Evolutionary conservation across 1,140 invertebrate species (phyloP).

Genomic region (Drosophila cardini): DNA sequence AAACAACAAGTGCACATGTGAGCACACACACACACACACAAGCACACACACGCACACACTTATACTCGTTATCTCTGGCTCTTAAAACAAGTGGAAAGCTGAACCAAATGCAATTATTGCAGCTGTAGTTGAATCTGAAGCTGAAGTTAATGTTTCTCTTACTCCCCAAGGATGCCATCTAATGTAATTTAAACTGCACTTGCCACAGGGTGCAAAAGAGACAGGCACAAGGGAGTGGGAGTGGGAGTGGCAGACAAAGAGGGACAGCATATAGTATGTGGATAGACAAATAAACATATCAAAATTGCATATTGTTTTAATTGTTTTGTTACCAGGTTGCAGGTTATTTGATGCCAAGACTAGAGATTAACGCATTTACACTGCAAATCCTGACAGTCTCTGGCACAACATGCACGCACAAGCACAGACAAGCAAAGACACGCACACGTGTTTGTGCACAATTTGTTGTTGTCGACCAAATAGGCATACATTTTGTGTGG

Average conservation of each 20-base stretch:
- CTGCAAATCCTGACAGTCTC: constrained; percentile 64
- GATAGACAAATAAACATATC: constrained; percentile 76
- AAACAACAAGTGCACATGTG: constrained; percentile 6
- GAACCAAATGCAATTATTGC: constrained; percentile 76
- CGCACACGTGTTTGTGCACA: not conserved
- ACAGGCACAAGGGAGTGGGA: not conserved
- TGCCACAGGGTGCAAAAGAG: constrained; percentile 13
- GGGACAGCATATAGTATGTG: not conserved
- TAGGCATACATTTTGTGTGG: constrained; percentile 73
- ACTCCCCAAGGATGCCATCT: constrained; percentile 57
- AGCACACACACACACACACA: constrained; percentile 8
- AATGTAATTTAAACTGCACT: constrained; percentile 65
- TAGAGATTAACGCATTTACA: constrained; percentile 82
- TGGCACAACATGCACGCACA: constrained; percentile 17
- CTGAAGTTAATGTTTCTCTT: constrained; percentile 15
- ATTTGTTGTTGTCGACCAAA: constrained; percentile 63
- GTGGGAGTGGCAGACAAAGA: constrained; percentile 1
- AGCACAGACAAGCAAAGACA: constrained; percentile 7
- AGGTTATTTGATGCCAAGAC: constrained; percentile 73
- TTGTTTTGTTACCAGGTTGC: constrained; percentile 82
- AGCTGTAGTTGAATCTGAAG: constrained; percentile 29
- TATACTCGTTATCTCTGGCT: constrained; percentile 36
- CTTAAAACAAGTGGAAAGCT: constrained; percentile 42
- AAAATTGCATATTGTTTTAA: constrained; percentile 84
- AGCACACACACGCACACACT: constrained; percentile 16